These are phyloP conservation scores for Daboia siamensis DNA, from an alignment of 2,113 vertebrate genomes.

Conservation along the genomic window DNA sequence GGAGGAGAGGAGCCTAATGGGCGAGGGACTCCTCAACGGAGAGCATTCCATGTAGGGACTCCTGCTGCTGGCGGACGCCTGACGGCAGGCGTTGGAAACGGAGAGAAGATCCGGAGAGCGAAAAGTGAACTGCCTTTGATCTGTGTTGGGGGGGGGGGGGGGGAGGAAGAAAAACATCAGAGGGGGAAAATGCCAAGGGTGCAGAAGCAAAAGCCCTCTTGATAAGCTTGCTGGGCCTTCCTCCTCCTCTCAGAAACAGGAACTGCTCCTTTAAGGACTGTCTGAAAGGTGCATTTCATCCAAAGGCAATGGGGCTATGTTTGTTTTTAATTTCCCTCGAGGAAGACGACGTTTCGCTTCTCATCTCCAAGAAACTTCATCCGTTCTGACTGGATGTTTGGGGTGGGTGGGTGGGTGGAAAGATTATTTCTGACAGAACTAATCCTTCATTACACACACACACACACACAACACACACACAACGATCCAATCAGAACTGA, in stretches of 20 bases:
- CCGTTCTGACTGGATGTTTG: no score
- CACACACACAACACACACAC: no score
- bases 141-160: constrained; percentile 49
- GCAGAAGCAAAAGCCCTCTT: not conserved
- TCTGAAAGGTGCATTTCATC: no score
- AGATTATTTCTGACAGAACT: no score
- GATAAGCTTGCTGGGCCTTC: not conserved
- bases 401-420: fast-evolving
- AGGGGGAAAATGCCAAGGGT: not conserved
- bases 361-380: not conserved
- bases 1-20: constrained; percentile 70
- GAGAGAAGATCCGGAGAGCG: constrained; percentile 76
- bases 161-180: not conserved
- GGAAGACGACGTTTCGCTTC: no score
- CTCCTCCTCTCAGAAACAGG: not conserved
- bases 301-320: no score
- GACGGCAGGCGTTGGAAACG: constrained; percentile 57
- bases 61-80: constrained; percentile 62
- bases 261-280: not conserved
- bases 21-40: constrained; percentile 86
- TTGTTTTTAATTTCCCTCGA: no score
- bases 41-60: constrained; percentile 91
- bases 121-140: constrained; percentile 73
- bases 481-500: no score
- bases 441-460: no score